phyloP scores from a whole-genome alignment of 2,888 invertebrate species.

The Macrosoma leucophasiata region DNA sequence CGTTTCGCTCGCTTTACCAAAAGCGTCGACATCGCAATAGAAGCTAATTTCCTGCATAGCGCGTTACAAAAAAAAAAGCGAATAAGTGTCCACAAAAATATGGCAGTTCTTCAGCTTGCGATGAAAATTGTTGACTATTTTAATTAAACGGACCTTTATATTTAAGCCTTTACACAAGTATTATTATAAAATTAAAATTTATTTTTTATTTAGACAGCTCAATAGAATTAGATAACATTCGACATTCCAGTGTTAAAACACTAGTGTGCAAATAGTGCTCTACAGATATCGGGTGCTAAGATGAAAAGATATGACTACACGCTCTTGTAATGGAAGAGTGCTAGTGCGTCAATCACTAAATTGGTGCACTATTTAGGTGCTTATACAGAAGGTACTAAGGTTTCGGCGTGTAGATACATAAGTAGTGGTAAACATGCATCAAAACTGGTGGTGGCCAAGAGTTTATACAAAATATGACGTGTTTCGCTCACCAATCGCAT shows the following conservation, averaged over 20 bases:
- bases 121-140: no score
- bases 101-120: no score
- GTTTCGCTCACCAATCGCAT: no score
- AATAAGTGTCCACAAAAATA: slow-evolving; percentile 51
- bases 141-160: no score
- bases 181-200: no score
- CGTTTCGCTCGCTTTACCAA: slow-evolving; percentile 70
- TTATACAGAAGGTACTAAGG: slow-evolving; percentile 37
- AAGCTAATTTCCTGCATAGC: slow-evolving; percentile 75
- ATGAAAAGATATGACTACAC: slow-evolving; percentile 23
- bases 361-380: slow-evolving; percentile 39
- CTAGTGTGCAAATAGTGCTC: slow-evolving; percentile 29
- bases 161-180: background rate
- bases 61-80: slow-evolving; percentile 67
- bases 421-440: no score
- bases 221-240: no score
- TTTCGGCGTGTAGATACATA: no score
- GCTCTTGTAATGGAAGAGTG: slow-evolving; percentile 27
- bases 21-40: slow-evolving; percentile 75
- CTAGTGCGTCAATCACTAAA: slow-evolving; percentile 37
- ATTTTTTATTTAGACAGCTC: no score
- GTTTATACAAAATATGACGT: no score
- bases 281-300: slow-evolving; percentile 27
- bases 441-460: no score
- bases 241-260: slow-evolving; percentile 4